Percentiles rank a stretch among this genome's conserved stretches.
These are phyloP conservation scores for Porites cylindrica DNA, from an alignment of 92 coral and sea anemone species.

Conservation along the genomic window DNA sequence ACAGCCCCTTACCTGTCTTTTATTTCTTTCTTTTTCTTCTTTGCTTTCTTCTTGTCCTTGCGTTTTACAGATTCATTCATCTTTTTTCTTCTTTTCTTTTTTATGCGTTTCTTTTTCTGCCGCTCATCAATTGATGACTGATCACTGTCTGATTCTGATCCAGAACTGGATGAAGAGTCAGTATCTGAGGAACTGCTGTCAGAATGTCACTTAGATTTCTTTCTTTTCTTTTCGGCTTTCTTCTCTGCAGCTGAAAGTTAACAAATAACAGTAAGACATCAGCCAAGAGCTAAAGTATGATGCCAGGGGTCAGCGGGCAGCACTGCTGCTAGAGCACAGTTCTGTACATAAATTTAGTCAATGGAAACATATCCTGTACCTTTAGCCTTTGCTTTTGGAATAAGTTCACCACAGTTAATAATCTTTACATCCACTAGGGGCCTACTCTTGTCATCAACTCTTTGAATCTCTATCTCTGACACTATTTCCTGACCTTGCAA, in stretches of 20 bases:
- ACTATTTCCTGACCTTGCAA: constrained; percentile 91
- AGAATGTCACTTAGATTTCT: constrained; percentile 25
- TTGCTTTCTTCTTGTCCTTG: constrained; percentile 64
- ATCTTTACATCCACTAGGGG: constrained; percentile 83
- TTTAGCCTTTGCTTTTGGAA: constrained; percentile 89
- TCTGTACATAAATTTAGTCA: too few relatives aligned
- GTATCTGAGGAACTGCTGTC: constrained; percentile 42
- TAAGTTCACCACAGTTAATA: constrained; percentile 94
- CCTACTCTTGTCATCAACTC: constrained; percentile 87
- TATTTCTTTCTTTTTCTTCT: constrained; percentile 42
- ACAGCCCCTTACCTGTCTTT: constrained; percentile 20
- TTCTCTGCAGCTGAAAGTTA: constrained; percentile 35
- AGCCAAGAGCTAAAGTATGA: background rate
- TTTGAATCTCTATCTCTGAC: constrained; percentile 82
- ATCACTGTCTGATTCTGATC: constrained; percentile 66
- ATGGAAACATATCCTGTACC: constrained; percentile 20
- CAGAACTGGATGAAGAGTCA: constrained; percentile 42
- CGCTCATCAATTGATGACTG: constrained; percentile 73
- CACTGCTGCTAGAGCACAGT: too few relatives aligned
- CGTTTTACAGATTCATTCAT: constrained; percentile 57
- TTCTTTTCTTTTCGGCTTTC: constrained; percentile 56
- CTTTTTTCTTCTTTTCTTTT: constrained; percentile 75
- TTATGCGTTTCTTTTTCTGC: constrained; percentile 45
- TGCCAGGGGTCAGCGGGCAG: background rate
- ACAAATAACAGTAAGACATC: background rate